Base-by-base conservation (phyloP, 2,113 vertebrate genomes). In the Pogonocichla stellata region DNA sequence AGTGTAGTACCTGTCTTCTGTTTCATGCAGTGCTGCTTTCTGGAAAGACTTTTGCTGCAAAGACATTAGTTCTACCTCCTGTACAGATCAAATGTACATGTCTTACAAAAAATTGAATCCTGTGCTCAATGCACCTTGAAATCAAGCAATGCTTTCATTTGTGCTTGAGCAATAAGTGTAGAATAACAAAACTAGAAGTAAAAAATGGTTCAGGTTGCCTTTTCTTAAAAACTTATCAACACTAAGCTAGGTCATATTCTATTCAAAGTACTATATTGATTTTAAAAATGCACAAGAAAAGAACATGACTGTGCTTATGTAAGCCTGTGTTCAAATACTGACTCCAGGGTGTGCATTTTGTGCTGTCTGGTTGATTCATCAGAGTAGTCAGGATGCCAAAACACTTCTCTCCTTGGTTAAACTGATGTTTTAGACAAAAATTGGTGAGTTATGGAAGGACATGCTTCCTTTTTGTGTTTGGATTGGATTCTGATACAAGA, bases 391-490 rank as follows among this genome's bases (percentile, higher is more conserved):
- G 71, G 54, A 66, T 95, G 87, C 94, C 93, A 95, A 69, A 93
- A 83, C 79, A 58, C 74, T 89, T 87, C 84, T 83, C 54, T 89
- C n/a, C 70, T 72, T 90, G 62, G 64, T 80, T 79, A 80, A 83
- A 74, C 58, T 47, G 66, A 36, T 80, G 66, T 78, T 82, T 75
- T 56, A 77, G 93, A 90, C 93, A 97, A 88, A 95, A 96, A 45
- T 31, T 16, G 7, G 64, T 89, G 72, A 89, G 56, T 91, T 92
- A 80, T 92, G 89, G 95, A 95, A 95, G 83, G 89, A 67, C 80
- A 57, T 60, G 61, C 80, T 95, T 96, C 96, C 94, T 95, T 93
- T 84, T 87, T 87, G 51, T 97, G 86, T 95, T 97, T 97, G 65
- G 40, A 53, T 95, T 96, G 95, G 95, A 95, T 92, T 91, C 61